Evolutionary conservation across 1,140 invertebrate genomes (phyloP).

Genomic region (Steinernema khuongi): DNA sequence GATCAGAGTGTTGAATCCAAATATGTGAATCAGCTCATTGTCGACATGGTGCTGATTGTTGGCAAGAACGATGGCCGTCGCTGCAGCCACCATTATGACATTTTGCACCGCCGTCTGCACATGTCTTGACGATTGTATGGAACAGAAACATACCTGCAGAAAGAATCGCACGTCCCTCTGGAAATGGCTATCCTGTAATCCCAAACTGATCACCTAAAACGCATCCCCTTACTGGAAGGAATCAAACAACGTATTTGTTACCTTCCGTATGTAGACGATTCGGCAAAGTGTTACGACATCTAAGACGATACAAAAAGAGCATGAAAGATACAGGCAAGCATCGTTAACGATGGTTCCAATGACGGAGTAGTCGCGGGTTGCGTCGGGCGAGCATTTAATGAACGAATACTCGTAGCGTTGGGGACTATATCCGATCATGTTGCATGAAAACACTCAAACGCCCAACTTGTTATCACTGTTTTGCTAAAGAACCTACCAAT

Average conservation of each 20-base stretch:
- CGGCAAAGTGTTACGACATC: not conserved
- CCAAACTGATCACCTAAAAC: not conserved
- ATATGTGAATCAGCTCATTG: not conserved
- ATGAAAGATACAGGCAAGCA: not conserved
- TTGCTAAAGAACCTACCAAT: not conserved
- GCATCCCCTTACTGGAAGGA: not conserved
- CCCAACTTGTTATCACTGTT: not conserved
- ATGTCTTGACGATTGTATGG: too few relatives aligned
- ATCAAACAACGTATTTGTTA: not conserved
- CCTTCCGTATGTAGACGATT: not conserved
- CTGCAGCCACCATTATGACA: not conserved
- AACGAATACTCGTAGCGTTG: constrained; percentile 1
- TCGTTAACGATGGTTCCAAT: not conserved
- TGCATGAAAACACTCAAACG: not conserved
- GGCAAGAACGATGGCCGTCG: not conserved
- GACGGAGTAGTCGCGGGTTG: not conserved
- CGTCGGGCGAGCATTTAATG: not conserved
- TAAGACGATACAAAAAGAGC: not conserved
- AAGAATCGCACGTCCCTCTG: too few relatives aligned
- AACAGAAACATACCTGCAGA: too few relatives aligned
- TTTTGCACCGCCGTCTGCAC: too few relatives aligned
- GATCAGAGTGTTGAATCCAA: not conserved
- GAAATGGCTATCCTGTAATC: too few relatives aligned
- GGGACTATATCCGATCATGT: not conserved
- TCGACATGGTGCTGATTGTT: not conserved